Base-by-base conservation (phyloP, 2,113 vertebrate species). In the Psophia crepitans region DNA sequence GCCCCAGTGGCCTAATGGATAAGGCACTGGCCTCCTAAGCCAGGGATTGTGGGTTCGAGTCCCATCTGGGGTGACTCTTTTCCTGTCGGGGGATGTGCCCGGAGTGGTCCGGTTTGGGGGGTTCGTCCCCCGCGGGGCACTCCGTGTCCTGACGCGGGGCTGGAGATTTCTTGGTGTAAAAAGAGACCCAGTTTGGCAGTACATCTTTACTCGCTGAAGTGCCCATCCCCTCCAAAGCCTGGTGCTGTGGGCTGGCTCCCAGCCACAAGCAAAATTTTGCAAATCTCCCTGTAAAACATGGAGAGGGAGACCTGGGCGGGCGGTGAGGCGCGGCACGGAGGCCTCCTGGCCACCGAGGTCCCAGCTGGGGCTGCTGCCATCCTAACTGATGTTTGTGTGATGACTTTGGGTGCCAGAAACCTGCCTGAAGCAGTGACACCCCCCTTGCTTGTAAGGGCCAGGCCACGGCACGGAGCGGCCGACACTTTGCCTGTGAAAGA, bases 21-120 rank as follows among this genome's bases (percentile, higher is more conserved):
- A 98, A 97, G 95, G 96, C 96, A 98, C 93, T 98, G 97, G 98
- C 97, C 97, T 98, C 97, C 98, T 98, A 97, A 98, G 97, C 97
- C 97, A 98, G 98, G 98, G 98, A 98, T 98, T 98, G 98, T 97
- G 97, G 98, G 97, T 98, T 98, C 97, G 97, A 98, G 98, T 97
- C 97, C 98, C 98, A 98, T 98, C 98, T 98, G 98, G 98, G 98
- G 98, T 98, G 54, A 56, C 14, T 49, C n/a, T 82, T 82, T 82
- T 43, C 43, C 6, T 8, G 12, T 22, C 18, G 12, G 4, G 6
- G 8, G 12, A 43, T 21, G 41, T 6, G 2, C 32, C n/a, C 6
- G 48, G 14, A 4, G 48, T 35, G 10, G 10, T 2, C 18, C 6
- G 5, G 5, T 4, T 4, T 2, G 22, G 24, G 15, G 12, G 23